phyloP scores from a whole-genome alignment of 2,797 vertebrate species.

The Rhynchotus rufescens region DNA sequence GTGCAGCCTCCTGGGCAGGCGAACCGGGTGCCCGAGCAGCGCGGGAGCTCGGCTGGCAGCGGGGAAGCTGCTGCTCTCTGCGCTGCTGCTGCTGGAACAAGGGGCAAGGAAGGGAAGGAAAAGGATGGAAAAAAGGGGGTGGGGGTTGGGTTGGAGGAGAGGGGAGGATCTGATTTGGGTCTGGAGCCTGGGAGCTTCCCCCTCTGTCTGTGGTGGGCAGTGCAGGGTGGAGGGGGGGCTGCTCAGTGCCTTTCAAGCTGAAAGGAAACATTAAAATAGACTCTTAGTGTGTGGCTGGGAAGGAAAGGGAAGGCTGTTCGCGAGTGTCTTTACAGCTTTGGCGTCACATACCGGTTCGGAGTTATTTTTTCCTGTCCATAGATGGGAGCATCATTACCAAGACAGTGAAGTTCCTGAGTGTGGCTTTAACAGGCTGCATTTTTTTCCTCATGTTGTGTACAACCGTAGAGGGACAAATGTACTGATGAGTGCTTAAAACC shows the following conservation, averaged over 20 bases:
- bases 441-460: constrained; percentile 6
- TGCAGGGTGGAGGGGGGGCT: background rate
- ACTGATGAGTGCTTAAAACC: background rate
- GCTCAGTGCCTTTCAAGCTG: background rate
- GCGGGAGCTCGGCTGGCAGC: too few relatives aligned
- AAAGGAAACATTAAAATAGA: background rate
- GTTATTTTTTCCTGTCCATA: constrained; percentile 17
- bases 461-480: background rate
- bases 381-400: constrained; percentile 21
- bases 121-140: background rate
- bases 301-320: background rate
- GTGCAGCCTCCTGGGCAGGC: too few relatives aligned
- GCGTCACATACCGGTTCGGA: background rate
- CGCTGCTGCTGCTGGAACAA: background rate
- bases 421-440: background rate
- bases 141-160: background rate
- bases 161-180: background rate
- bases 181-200: background rate
- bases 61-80: background rate
- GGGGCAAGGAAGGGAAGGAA: too few relatives aligned
- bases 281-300: background rate
- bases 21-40: background rate
- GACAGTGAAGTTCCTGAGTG: constrained; percentile 54
- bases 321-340: background rate
- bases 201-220: background rate